phyloP scores from a whole-genome alignment of 2,113 vertebrate species.

The Micronycteris hirsuta region DNA sequence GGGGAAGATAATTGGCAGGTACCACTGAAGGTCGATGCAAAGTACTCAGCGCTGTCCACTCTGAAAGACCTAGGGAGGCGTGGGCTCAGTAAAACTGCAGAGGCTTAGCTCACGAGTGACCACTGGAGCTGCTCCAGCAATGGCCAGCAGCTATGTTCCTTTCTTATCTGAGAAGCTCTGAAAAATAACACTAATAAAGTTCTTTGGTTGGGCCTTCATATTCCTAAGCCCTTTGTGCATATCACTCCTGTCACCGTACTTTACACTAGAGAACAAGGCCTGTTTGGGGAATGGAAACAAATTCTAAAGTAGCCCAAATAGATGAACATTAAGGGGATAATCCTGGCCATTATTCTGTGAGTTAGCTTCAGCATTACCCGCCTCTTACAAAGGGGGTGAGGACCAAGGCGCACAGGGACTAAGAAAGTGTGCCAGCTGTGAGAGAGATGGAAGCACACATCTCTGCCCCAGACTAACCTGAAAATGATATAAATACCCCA shows the following conservation, averaged over 20 bases:
- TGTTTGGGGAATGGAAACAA: not conserved
- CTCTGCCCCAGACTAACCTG: not conserved
- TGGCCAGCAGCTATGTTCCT: not conserved
- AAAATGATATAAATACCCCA: not conserved
- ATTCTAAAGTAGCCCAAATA: not conserved
- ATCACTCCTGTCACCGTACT: not conserved
- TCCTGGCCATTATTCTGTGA: not conserved
- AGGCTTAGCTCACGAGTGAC: not conserved
- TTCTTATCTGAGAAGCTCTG: not conserved
- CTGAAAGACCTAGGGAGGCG: not conserved
- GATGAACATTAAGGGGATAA: not conserved
- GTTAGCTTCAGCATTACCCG: not conserved
- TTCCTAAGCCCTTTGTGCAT: not conserved
- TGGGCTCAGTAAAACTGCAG: not conserved
- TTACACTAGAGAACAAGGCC: not conserved
- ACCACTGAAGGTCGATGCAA: conserved; percentile 21
- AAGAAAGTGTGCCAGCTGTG: not conserved
- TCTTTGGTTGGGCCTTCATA: not conserved
- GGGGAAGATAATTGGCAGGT: conserved; percentile 66
- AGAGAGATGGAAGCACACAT: not conserved
- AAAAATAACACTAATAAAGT: not conserved
- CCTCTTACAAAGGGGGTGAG: not conserved
- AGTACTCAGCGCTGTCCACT: not conserved
- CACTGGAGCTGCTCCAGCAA: not conserved
- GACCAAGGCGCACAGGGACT: not conserved